Evolutionary conservation across 2,797 vertebrate species (phyloP).

Genomic region (Gambelia wislizenii): DNA sequence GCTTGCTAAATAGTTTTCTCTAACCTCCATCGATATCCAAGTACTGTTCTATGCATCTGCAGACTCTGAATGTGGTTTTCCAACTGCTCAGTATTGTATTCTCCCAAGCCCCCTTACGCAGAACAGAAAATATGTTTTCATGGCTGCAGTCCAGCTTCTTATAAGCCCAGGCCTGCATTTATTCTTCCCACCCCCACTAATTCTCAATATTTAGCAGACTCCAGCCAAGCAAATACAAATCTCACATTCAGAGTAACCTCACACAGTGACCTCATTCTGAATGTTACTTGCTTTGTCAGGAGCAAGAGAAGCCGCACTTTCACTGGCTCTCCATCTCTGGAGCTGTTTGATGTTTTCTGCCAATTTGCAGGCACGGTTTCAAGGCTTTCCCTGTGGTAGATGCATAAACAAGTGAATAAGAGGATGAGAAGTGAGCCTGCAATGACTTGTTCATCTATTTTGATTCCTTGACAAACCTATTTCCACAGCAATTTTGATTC

Average conservation of each 20-base stretch:
- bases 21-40: neutral
- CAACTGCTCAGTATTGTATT: neutral
- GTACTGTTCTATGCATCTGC: neutral
- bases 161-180: constrained; percentile 15
- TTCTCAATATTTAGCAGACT: constrained; percentile 11
- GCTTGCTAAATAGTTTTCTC: neutral
- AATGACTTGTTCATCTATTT: constrained; percentile 64
- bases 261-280: constrained; percentile 79
- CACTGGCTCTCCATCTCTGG: constrained; percentile 51
- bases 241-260: constrained; percentile 58
- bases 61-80: neutral
- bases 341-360: constrained; percentile 65
- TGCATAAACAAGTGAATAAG: constrained; percentile 43
- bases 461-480: constrained; percentile 68
- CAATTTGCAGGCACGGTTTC: constrained; percentile 44
- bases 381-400: constrained; percentile 58
- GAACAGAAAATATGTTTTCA: constrained; percentile 21
- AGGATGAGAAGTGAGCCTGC: constrained; percentile 63
- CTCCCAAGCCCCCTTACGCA: neutral
- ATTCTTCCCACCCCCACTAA: constrained; percentile 26
- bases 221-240: constrained; percentile 48
- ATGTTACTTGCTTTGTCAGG: constrained; percentile 59
- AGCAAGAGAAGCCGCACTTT: constrained; percentile 59
- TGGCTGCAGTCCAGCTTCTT: constrained; percentile 5
- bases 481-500: constrained; percentile 68